phyloP scores from a whole-genome alignment of 2,113 vertebrate genomes.

The Talpa occidentalis region DNA sequence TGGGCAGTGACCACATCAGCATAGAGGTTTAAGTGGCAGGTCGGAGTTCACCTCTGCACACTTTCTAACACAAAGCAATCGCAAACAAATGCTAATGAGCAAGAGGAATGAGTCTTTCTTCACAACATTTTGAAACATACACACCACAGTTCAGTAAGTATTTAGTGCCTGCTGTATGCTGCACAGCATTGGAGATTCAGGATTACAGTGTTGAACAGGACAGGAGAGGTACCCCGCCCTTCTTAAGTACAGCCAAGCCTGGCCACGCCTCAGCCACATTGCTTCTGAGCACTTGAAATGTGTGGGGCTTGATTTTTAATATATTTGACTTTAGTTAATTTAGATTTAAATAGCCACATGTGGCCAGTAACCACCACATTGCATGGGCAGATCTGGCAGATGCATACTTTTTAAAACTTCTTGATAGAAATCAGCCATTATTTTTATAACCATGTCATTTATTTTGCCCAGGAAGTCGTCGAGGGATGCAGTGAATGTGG shows the following conservation, averaged over 20 bases:
- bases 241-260: no score
- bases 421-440: neutral
- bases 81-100: neutral
- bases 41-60: neutral
- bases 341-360: neutral
- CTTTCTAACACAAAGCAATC: neutral
- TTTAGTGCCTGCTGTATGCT: neutral
- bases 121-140: neutral
- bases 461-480: neutral
- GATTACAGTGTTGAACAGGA: neutral
- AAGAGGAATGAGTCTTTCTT: neutral
- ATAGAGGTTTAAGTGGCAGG: neutral
- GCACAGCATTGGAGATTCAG: accelerated
- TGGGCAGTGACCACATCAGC: neutral
- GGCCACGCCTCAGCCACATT: neutral
- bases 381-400: neutral
- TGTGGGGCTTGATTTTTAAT: neutral
- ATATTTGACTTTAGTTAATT: neutral
- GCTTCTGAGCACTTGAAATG: neutral
- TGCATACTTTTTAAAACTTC: neutral
- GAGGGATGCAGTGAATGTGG: neutral
- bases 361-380: neutral
- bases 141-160: neutral
- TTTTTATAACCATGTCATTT: neutral
- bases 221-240: neutral